Evolutionary conservation across 2,888 invertebrate genomes (phyloP), one percentile per base, ranked within the genome.

Genomic region (Blastobasis adustella): DNA sequence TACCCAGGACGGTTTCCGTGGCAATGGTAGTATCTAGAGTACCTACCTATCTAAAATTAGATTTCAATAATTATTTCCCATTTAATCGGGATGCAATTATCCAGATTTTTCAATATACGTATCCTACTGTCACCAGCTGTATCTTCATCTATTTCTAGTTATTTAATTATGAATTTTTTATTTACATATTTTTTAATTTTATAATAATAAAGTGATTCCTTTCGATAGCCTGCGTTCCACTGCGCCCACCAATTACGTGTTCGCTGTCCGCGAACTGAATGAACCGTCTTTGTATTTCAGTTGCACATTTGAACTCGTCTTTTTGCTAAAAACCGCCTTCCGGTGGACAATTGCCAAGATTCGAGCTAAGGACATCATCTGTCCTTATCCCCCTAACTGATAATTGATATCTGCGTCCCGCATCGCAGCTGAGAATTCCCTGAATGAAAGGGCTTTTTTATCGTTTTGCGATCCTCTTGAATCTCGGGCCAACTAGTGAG

Each of bases 261-360:
- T 68, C 23, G 23, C 23, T 23, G 23, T 23, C 73, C 71, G 58
- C 58, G 58, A 66, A 62, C 72, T 86, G 77, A 86, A 86, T 85
- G 82, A 72, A 69, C 67, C 63, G 63, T 71, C 78, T 81, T 83
- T 83, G 85, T 82, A 82, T 80, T 82, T 82, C 74, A 77, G 81
- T 75, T 76, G 71, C 74, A 73, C 66, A 73, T 76, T 75, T 71
- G 65, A 67, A 70, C 62, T 74, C 62, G 67, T 81, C 83, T 78
- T 84, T 76, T 87, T 86, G 78, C 78, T 76, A 72, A 76, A 83
- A 77, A 71, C 75, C 76, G 76, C 73, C 76, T 85, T 87, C 87
- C 87, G 79, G 87, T 87, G 87, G 87, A 85, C 84, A 80, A 82
- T 81, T 87, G 87, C 87, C 87, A 87, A 87, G 86, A 81, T 71